Evolutionary conservation across 2,113 vertebrate genomes (phyloP), one percentile per base, ranked within the genome.

Genomic region (Alethe castanea): DNA sequence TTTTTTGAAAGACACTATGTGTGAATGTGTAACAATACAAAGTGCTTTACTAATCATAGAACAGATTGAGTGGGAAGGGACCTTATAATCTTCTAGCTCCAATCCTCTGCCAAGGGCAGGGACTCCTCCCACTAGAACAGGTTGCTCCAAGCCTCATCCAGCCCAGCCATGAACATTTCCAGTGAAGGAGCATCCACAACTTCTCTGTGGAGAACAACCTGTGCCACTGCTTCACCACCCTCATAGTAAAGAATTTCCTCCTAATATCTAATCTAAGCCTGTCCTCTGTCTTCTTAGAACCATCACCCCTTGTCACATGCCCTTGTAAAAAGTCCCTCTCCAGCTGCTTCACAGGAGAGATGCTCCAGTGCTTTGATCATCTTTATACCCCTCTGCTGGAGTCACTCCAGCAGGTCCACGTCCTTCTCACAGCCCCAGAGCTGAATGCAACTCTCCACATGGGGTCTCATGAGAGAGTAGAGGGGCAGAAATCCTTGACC

Each of bases 171-270:
- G 24, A 60, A 47, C 14, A 67, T 4, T 17, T 74, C 14, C 53
- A 76, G 9, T 11, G 24, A 67, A 19, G 29, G 14, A 23, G 8
- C 20, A 53, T 2, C 19, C n/a, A n/a, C 60, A 60, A 2, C 14
- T 29, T 89, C n/a, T 67, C 54, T 12, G 24, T 48, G 47, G 7
- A 48, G 47, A 13, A 45, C 45, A 47, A 53, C 20, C 14, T 31
- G 38, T n/a, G 16, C 9, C 0, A 1, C 22, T 24, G 23, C 33
- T 62, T 59, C 36, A 50, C 6, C 15, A 67, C 6, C 8, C 19
- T 66, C 52, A 19, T 1, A 74, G 28, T 14, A 40, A 81, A 40
- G 47, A 40, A 60, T 20, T 47, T 53, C 9, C 33, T 69, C 29
- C 29, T 15, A 29, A 29, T 25, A 76, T 8, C 38, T 35, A 45